Base-by-base conservation (phyloP, 2,113 vertebrate species). In the Prunella himalayana region DNA sequence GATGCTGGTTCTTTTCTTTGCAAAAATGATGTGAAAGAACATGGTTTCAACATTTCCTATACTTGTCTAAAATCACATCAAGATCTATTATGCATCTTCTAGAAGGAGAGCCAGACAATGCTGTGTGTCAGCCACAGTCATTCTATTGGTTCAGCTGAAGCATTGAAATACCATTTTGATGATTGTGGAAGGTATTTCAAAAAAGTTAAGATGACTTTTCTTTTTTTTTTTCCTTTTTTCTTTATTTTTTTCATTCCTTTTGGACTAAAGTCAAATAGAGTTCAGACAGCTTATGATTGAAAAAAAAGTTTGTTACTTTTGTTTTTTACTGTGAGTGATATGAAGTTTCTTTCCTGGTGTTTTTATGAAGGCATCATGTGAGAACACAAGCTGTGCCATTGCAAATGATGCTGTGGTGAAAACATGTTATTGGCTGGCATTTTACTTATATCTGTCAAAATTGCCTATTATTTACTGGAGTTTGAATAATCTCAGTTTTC, bases 261-360 rank as follows among this genome's bases (percentile, higher is more conserved):
- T 8, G 9, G 4, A 16, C 3, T 64, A 14, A 75, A 66, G 11
- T 35, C 1, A 82, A 77, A 77, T 54, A 68, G 50, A 45, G 9
- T 24, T 59, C 39, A 31, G 9, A 54, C 25, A 64, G 1, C 9
- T 42, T 42, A 13, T 42, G 33, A 51, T 0, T 2, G 2, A 78
- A 57, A 65, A 59, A 15, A 53, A 25, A 2, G 12, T 45, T 51
- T 77, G 0, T 28, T 78, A 25, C 6, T 15, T 27, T 61, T 21
- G 0, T 3, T 42, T 88, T 81, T 77, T 10, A 5, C 42, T 87
- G 42, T 63, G 28, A 56, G 16, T 22, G 24, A 50, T 42, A 22
- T 27, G 11, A 20, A 54, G 6, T 42, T 71, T 68, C 44, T 64
- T 86, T 85, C 15, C 19, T 15, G 10, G 11, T 23, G 13, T 31